Evolutionary conservation across 2,113 vertebrate genomes (phyloP), one percentile per base, ranked within the genome.

Genomic region (Conger conger): DNA sequence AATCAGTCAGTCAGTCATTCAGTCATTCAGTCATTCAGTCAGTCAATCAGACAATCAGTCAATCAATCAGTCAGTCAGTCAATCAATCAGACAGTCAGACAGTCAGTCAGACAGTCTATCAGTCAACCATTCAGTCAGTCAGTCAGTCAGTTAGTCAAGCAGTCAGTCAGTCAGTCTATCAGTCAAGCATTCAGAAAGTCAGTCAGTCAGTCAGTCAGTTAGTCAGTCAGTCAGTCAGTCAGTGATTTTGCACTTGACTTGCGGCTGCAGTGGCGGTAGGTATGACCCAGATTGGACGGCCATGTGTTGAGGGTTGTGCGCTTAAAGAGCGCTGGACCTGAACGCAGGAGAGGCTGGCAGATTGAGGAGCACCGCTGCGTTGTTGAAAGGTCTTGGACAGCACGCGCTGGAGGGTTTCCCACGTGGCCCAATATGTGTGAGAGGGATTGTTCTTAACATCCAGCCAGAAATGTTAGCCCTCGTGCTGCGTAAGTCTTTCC

Each of bases 381-480:
- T 4, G 50, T 82, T 82, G 5, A 35, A 40, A 54, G 80, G 45
- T 18, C 30, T 50, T 8, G 35, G 53, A 30, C 42, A 33, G 6
- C 57, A 2, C 23, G 57, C 57, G 18, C 57, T 63, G 57, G 23
- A 63, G 42, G 45, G 50, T 23, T 80, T 54, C n/a, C n/a, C 13
- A 33, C 42, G 27, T 54, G 42, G 42, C 45, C 45, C 9, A 13
- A 50, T 11, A 18, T 60, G 33, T 81, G 45, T 60, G 53, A 82
- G 50, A 20, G 80, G 80, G 50, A 57, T 20, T 57, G 80, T 82
- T 82, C 30, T 50, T 17, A 76, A 45, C 11, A 18, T 38, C 82
- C 68, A 30, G 38, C 68, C 63, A 83, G 36, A 45, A 83, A 83
- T 35, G 68, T 27, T 53, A 76, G 60, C 68, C 63, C 82, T 77